Base-by-base conservation (phyloP, 1,140 invertebrate genomes). In the Phthorimaea operculella region DNA sequence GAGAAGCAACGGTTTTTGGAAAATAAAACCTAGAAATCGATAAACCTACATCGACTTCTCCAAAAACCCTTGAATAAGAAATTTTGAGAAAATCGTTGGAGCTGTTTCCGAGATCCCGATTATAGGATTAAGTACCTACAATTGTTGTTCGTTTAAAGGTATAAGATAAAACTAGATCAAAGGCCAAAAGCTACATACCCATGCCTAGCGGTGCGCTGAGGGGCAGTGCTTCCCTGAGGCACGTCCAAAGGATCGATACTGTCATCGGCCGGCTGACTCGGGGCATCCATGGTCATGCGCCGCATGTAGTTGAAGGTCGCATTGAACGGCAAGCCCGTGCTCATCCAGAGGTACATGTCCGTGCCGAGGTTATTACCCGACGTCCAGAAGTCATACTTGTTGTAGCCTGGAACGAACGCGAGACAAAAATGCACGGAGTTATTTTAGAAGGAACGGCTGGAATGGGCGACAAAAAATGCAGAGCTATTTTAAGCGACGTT, bases 291-390 rank as follows among this genome's bases (percentile, higher is more conserved):
- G 21, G 87, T 82, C 58, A 87, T 71, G 15, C 90, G 88, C 64
- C 89, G 85, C 89, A 94, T 93, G 74, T 92, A 93, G 80, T 93
- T 92, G 81, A 95, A 95, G 9, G 93, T 94, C 5, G 91, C 90
- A 80, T 96, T 96, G 85, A 95, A 94, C 34, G 93, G 93, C 50
- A 94, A 78, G 8, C 94, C 94, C 33, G 93, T 93, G 72, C 93
- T 94, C 93, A 95, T 94, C 93, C 94, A 96, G 36, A 95, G 83
- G 81, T 93, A 93, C 92, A 94, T 94, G 69, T 93, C 91, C 7
- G 93, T 94, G 39, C 94, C 94, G 48, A 95, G 84, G 62, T 92
- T 91, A 85, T 96, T 96, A 45, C 94, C 94, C 52, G 93, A 95
- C 57, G 93, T 95, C 94, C 94, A 96, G 81, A 94, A 95, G 73